Evolutionary conservation across 2,888 invertebrate genomes (phyloP).

Genomic region (Drosophila conformis): DNA sequence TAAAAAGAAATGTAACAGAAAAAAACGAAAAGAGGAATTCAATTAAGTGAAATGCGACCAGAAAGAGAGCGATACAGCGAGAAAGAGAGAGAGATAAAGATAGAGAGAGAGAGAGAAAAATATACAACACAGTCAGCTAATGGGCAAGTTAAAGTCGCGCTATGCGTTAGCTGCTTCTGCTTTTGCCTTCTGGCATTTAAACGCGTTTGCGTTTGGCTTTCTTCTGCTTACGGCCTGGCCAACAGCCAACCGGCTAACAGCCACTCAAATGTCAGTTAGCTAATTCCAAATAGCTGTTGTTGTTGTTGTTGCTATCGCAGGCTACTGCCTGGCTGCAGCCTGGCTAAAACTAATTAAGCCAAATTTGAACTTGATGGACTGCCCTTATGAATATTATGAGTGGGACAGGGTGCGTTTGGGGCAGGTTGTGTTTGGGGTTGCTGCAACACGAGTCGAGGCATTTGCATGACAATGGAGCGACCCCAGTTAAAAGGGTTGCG

Average conservation of each 20-base stretch:
- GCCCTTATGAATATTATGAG: slow-evolving; percentile 1
- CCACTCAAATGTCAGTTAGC: slow-evolving; percentile 66
- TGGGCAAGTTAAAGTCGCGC: slow-evolving; percentile 15
- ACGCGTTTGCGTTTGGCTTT: slow-evolving; percentile 41
- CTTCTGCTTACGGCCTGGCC: slow-evolving; percentile 32
- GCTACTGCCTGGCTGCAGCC: slow-evolving; percentile 15
- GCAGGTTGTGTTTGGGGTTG: background rate
- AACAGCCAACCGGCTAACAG: slow-evolving; percentile 1
- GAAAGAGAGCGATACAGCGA: slow-evolving; percentile 2
- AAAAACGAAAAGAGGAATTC: slow-evolving; percentile 29
- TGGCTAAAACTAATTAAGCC: slow-evolving; percentile 53
- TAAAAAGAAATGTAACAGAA: background rate
- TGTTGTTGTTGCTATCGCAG: slow-evolving; percentile 14
- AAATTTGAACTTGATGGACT: slow-evolving; percentile 43
- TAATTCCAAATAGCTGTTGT: slow-evolving; percentile 31
- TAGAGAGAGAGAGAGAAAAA: background rate
- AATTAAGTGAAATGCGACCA: slow-evolving; percentile 47
- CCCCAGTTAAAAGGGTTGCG: slow-evolving; percentile 11
- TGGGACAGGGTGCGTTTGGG: background rate
- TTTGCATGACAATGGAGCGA: slow-evolving; percentile 41
- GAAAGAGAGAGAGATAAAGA: background rate
- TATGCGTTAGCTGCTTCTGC: slow-evolving; percentile 27
- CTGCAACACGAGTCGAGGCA: slow-evolving; percentile 33
- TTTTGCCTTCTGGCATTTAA: slow-evolving; percentile 41
- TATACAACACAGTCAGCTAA: slow-evolving; percentile 15